Conservation (phyloP, 1,140 invertebrate genomes). For the Acromyrmex charruanus region DNA sequence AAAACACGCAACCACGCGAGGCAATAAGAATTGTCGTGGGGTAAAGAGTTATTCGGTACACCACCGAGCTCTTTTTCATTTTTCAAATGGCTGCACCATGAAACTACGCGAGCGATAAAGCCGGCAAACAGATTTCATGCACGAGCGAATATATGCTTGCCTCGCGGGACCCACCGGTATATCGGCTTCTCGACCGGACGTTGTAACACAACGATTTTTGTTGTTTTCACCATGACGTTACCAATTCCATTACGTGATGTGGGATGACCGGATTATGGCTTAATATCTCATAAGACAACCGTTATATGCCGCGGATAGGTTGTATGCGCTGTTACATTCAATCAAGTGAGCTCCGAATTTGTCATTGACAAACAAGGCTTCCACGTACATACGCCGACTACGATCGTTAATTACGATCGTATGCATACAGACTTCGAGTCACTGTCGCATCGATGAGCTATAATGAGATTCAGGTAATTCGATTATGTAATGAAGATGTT, state of each 20-base stretch:
- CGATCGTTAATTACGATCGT: conserved; percentile 55
- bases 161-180: conserved; percentile 52
- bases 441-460: conserved; percentile 69
- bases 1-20: neutral
- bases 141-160: conserved; percentile 5
- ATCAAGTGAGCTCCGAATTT: conserved; percentile 69
- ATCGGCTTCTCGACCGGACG: conserved; percentile 32
- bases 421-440: conserved; percentile 9
- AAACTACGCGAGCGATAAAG: conserved; percentile 46
- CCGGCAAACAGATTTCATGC: conserved; percentile 58
- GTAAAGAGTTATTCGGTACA: conserved; percentile 31
- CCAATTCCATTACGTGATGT: conserved; percentile 1
- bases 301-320: neutral
- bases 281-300: conserved; percentile 61
- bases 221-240: neutral
- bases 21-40: conserved; percentile 27
- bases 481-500: conserved; percentile 77
- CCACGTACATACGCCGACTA: conserved; percentile 67
- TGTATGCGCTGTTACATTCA: conserved; percentile 61
- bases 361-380: conserved; percentile 69
- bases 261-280: conserved; percentile 5
- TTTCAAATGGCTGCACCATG: conserved; percentile 43
- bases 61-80: conserved; percentile 36
- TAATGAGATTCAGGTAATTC: conserved; percentile 82
- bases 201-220: conserved; percentile 43